Evolutionary conservation across 2,797 vertebrate genomes (phyloP), one percentile per base, ranked within the genome.

Genomic region (Amblyopsis hoosieri): DNA sequence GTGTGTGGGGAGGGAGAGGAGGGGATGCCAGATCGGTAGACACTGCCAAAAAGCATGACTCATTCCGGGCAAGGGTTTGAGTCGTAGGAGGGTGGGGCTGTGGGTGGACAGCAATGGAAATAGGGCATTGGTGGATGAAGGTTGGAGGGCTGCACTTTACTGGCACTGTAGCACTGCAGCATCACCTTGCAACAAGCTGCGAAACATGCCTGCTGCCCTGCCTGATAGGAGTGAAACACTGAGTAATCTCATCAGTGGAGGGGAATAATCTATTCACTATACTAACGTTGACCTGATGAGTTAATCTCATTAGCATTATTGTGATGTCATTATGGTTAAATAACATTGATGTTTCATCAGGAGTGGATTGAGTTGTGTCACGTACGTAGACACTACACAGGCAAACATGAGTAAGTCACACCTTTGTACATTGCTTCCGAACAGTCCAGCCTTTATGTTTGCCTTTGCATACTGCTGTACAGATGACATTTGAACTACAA

Each of bases 41-140:
- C n/a, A 31, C 62, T 75, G 73, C 84, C 82, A 84, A 70, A 69
- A 51, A 51, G 56, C 8, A 71, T 90, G 88, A 91, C 53, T 90
- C 87, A 90, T 74, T 0, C 60, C 58, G 73, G 78, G 13, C 52
- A 17, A 19, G 52, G 52, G 19, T 45, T 68, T 15, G 74, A 57
- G 57, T 75, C 62, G 66, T 60, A 14, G 60, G 66, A 72, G 69
- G 72, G 78, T 76, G 68, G 42, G 29, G 67, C 47, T 2, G 62
- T 62, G 76, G 87, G 85, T 76, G 81, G 84, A 76, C 74, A 75
- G 51, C 67, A 84, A 84, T 49, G 57, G 66, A 55, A 60, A 56
- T 56, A 0, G 1, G 60, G 64, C 54, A 83, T 86, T 87, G 78
- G 85, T 81, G 74, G 79, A 79, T 62, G 60, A n/a, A 67, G n/a